phyloP scores from a whole-genome alignment of 1,140 invertebrate species.

The Diachasmimorpha longicaudata region DNA sequence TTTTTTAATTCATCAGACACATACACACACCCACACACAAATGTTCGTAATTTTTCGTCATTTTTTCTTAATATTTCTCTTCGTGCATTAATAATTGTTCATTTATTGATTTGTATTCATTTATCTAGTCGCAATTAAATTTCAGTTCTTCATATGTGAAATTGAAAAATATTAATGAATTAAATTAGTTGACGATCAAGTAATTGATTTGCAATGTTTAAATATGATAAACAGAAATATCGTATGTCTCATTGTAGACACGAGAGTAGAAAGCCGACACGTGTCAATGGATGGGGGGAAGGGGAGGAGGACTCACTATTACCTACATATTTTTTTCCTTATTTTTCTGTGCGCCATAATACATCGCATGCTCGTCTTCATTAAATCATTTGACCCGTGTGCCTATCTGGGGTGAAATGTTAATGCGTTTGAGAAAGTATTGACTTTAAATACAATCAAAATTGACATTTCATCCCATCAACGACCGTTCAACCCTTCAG shows the following conservation, averaged over 20 bases:
- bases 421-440: neutral
- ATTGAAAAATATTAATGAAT: no score
- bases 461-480: neutral
- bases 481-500: neutral
- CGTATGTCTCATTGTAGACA: neutral
- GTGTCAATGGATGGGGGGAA: neutral
- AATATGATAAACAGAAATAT: neutral
- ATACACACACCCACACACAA: no score
- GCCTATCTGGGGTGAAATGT: neutral
- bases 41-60: neutral
- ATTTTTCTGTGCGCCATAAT: conserved; percentile 57
- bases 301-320: neutral
- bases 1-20: no score
- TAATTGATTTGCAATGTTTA: no score
- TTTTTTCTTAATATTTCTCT: neutral
- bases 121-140: no score
- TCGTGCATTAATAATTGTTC: no score
- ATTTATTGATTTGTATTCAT: no score
- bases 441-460: neutral
- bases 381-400: conserved; percentile 45
- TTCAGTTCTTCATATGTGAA: no score
- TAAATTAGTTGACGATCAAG: no score
- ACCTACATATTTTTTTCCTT: neutral
- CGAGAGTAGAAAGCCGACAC: conserved; percentile 2
- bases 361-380: conserved; percentile 59